These are phyloP conservation scores for Gastracanthus pulcherrimus DNA, from an alignment of 2,888 invertebrate genomes.

Conservation along the genomic window DNA sequence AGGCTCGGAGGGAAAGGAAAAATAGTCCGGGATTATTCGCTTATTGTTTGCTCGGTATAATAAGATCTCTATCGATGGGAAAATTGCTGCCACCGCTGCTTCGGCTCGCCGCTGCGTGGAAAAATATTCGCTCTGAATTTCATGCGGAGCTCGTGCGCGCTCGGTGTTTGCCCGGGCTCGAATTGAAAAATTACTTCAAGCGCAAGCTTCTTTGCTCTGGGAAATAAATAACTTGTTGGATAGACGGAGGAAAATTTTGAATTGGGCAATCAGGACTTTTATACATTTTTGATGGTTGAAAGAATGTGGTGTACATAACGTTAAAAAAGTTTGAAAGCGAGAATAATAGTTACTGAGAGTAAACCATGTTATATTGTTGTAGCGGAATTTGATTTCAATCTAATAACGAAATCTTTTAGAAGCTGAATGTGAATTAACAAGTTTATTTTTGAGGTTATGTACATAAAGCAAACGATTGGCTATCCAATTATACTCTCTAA, in stretches of 20 bases:
- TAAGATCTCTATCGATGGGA: slow-evolving; percentile 43
- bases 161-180: neutral
- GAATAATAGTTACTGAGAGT: no score
- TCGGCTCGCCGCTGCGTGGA: slow-evolving; percentile 1
- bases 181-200: slow-evolving; percentile 50
- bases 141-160: neutral
- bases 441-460: no score
- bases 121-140: slow-evolving; percentile 43
- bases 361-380: no score
- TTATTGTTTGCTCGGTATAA: slow-evolving; percentile 45
- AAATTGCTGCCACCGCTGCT: slow-evolving; percentile 23
- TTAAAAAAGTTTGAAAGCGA: no score
- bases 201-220: neutral
- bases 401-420: no score
- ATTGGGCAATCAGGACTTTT: no score
- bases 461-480: no score
- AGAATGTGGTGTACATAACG: no score
- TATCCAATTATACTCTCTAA: no score
- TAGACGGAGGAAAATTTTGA: no score
- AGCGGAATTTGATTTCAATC: no score
- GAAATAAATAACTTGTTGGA: slow-evolving; percentile 15
- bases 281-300: neutral
- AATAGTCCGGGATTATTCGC: slow-evolving; percentile 47
- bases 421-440: no score
- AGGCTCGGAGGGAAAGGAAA: slow-evolving; percentile 14